Percentiles rank a stretch among this genome's conserved stretches.
phyloP scores from a whole-genome alignment of 2,888 invertebrate species.

The Lapara coniferarum region DNA sequence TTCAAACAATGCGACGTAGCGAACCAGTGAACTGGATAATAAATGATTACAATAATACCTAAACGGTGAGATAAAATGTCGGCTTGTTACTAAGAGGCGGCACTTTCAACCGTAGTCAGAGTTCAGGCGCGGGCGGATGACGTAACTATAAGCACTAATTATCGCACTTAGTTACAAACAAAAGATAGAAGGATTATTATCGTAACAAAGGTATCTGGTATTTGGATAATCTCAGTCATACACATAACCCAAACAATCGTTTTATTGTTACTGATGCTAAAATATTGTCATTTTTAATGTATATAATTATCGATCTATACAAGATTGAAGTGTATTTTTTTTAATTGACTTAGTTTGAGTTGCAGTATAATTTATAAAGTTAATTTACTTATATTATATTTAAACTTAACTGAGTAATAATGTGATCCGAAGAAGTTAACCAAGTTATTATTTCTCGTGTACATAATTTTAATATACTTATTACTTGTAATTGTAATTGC shows the following conservation, averaged over 20 bases:
- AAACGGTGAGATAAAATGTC: conserved; percentile 40
- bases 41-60: conserved; percentile 42
- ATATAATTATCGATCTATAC: neutral
- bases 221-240: too few relatives aligned
- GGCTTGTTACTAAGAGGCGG: conserved; percentile 40
- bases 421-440: neutral
- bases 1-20: conserved; percentile 46
- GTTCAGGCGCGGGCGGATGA: neutral
- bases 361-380: neutral
- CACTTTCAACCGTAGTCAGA: neutral
- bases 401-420: neutral
- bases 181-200: too few relatives aligned
- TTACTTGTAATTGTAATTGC: neutral
- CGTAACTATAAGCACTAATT: neutral
- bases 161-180: too few relatives aligned
- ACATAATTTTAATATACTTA: neutral
- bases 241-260: neutral
- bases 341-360: neutral
- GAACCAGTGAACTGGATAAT: conserved; percentile 47
- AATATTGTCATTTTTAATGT: neutral
- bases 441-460: neutral
- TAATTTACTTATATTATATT: neutral
- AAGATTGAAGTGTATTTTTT: neutral
- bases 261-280: neutral
- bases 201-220: too few relatives aligned